Evolutionary conservation across 2,888 invertebrate genomes (phyloP), one percentile per base, ranked within the genome.

Genomic region (Drosophila engyochracea): DNA sequence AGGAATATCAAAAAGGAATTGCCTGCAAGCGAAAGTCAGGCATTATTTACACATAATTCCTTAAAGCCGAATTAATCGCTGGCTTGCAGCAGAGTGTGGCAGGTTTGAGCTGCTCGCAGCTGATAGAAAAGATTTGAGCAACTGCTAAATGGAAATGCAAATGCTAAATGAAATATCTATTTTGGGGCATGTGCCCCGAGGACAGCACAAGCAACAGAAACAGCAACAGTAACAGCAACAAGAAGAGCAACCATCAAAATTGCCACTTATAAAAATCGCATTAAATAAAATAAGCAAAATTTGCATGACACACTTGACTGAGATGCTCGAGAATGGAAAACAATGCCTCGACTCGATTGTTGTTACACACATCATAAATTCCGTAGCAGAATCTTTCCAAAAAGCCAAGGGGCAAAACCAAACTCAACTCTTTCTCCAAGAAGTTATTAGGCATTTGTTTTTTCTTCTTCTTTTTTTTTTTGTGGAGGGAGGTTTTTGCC

Each of bases 301-400:
- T 86, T 89, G 84, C 89, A 89, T 89, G 79, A 54, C 58, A 82
- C 72, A 83, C 79, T 79, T 57, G 68, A 82, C 60, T 68, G 75
- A 52, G 47, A 31, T 30, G 54, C 49, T 19, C 35, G 51, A 37
- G 14, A 64, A 70, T 59, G 44, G 51, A 59, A 61, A 83, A 75
- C 75, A 82, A 83, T 82, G 74, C 64, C 61, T 35, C 35, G 35
- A 0, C 35, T 19, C 83, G 71, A 85, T 89, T 89, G 76, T 78
- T 86, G 78, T 84, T 90, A 81, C 85, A 90, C 90, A 90, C 89
- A 81, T 87, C 90, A 90, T 90, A 90, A 89, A 90, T 89, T 88
- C 77, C 41, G 71, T 64, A 30, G 70, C 37, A 33, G 16, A 9
- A 44, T 47, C 62, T 53, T 44, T 19, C 44, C 47, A 16, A n/a